Conservation (phyloP, 2,797 vertebrate genomes). For the Sylvilagus floridanus region DNA sequence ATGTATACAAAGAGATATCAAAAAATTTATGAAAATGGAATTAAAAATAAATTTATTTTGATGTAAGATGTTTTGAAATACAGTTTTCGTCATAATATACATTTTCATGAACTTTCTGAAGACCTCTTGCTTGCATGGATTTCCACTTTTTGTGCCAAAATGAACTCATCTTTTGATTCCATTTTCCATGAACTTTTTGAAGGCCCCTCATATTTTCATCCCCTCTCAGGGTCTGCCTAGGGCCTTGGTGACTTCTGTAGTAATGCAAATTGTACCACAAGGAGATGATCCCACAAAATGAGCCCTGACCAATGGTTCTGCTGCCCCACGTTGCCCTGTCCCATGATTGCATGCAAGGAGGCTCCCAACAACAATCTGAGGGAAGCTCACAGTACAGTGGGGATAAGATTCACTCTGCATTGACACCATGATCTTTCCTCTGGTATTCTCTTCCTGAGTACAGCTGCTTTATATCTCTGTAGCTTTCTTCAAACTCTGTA, state of each 20-base stretch:
- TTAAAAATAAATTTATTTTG: no score
- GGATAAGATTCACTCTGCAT: background rate
- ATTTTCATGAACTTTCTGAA: no score
- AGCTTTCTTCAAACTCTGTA: background rate
- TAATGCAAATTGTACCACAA: background rate
- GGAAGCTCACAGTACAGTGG: background rate
- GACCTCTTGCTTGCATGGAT: no score
- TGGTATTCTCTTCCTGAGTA: background rate
- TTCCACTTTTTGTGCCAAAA: no score
- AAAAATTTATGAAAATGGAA: no score
- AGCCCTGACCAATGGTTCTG: background rate
- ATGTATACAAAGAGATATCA: no score
- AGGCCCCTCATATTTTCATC: background rate
- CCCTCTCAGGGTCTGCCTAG: background rate
- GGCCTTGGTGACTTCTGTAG: background rate
- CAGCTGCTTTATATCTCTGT: no score
- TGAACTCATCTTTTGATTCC: no score
- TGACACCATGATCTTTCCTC: background rate
- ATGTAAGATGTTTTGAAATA: no score
- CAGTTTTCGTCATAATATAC: no score
- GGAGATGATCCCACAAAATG: background rate
- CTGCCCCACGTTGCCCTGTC: fast-evolving
- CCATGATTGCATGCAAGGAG: fast-evolving
- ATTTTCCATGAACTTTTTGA: no score
- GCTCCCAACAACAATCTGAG: background rate